Conservation (phyloP, 2,888 invertebrate genomes). For the Coronaproctus castanopsis region DNA sequence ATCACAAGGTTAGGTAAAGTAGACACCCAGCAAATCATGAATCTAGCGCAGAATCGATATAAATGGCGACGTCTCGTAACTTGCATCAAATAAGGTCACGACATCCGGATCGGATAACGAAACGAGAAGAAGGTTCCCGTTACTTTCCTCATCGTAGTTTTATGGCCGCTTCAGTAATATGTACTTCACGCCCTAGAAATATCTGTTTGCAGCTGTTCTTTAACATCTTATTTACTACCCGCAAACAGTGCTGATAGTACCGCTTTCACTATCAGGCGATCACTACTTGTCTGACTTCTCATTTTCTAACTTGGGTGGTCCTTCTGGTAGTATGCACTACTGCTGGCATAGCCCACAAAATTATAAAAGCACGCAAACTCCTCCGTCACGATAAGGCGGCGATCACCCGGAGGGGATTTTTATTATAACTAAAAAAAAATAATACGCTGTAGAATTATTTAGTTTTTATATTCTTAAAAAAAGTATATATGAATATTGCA, state of each 20-base stretch:
- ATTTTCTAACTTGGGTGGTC: neutral
- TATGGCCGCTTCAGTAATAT: neutral
- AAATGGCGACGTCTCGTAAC: no score
- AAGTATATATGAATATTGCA: no score
- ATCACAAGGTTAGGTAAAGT: no score
- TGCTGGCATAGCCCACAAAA: neutral
- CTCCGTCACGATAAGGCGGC: neutral
- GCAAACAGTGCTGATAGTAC: neutral
- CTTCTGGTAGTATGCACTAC: neutral
- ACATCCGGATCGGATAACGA: no score
- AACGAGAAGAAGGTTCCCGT: neutral
- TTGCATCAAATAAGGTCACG: no score
- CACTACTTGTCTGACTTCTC: neutral
- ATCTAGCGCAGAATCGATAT: no score
- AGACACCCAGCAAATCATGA: no score
- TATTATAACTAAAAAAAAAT: conserved; percentile 1
- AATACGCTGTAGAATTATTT: no score
- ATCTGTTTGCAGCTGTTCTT: neutral
- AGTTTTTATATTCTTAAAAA: no score
- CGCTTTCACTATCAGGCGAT: neutral
- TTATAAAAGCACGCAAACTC: neutral
- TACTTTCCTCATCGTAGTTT: neutral
- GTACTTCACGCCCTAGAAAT: neutral
- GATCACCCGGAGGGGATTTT: neutral
- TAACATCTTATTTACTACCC: neutral